Percentiles rank a stretch among this genome's conserved stretches.
Evolutionary conservation across 1,140 invertebrate species (phyloP).

Genomic region (Asobara japonica): DNA sequence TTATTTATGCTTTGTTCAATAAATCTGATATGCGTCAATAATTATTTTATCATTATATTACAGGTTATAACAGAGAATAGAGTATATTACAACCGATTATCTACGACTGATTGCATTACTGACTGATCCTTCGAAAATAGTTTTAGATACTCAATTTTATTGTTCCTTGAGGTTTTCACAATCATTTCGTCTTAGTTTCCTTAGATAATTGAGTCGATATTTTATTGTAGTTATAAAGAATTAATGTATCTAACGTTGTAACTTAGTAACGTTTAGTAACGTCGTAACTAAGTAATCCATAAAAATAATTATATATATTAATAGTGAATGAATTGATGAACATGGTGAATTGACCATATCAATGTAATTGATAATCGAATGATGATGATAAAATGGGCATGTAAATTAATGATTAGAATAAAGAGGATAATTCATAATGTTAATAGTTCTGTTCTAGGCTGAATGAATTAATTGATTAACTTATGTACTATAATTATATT

Average conservation of each 20-base stretch:
- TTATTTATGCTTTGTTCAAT: slow-evolving; percentile 43
- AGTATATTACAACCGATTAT: slow-evolving; percentile 60
- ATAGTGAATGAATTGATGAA: slow-evolving; percentile 8
- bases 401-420: slow-evolving; percentile 51
- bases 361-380: slow-evolving; percentile 26
- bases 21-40: slow-evolving; percentile 35
- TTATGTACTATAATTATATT: slow-evolving; percentile 36
- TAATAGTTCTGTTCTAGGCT: slow-evolving; percentile 45
- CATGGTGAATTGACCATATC: slow-evolving; percentile 19
- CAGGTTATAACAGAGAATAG: slow-evolving; percentile 61
- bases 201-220: neutral
- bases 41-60: slow-evolving; percentile 44
- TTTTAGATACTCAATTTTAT: neutral
- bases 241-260: slow-evolving; percentile 20
- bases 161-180: neutral
- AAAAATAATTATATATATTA: slow-evolving; percentile 29
- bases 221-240: slow-evolving; percentile 21
- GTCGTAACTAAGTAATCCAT: slow-evolving; percentile 30
- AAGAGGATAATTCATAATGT: slow-evolving; percentile 39
- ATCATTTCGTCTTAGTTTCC: neutral
- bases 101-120: neutral
- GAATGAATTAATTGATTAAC: slow-evolving; percentile 51
- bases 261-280: neutral
- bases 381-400: slow-evolving; percentile 44
- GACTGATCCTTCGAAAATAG: neutral